Evolutionary conservation across 1,140 invertebrate genomes (phyloP).

Genomic region (Drosophila ananassae): DNA sequence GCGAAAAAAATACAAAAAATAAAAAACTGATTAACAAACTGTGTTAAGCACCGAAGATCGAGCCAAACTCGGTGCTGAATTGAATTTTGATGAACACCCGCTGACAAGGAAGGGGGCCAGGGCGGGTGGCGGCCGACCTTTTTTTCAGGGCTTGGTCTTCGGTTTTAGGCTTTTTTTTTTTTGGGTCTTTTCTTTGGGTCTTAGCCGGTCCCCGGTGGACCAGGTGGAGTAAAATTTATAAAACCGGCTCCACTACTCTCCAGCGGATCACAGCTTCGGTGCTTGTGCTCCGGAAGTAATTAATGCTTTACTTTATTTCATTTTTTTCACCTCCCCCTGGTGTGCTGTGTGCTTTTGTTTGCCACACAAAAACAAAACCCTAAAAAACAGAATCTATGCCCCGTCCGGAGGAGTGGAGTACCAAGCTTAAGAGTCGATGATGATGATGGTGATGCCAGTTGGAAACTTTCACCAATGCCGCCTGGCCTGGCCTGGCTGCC

Average conservation of each 20-base stretch:
- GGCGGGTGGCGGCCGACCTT: conserved; percentile 30
- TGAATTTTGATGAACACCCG: conserved; percentile 81
- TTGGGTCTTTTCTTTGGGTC: no score
- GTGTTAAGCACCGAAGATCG: conserved; percentile 56
- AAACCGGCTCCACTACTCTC: conserved; percentile 29
- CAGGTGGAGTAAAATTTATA: conserved; percentile 5
- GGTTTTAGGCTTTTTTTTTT: background rate
- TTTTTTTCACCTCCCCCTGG: conserved; percentile 41
- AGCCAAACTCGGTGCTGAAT: conserved; percentile 49
- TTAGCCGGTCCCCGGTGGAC: background rate
- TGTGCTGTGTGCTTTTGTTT: conserved; percentile 40
- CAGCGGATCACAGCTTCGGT: conserved; percentile 45
- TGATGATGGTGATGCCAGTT: conserved; percentile 6
- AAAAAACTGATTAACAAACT: conserved; percentile 43
- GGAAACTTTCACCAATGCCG: conserved; percentile 35
- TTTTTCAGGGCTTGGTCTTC: conserved; percentile 35
- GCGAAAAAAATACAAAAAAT: conserved; percentile 20
- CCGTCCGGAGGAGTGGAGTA: conserved; percentile 14
- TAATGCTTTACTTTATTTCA: conserved; percentile 70
- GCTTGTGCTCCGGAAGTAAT: conserved; percentile 75
- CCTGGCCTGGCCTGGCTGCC: background rate
- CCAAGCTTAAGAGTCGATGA: conserved; percentile 4
- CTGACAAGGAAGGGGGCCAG: conserved; percentile 19
- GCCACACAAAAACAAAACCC: conserved; percentile 49
- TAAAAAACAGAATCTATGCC: conserved; percentile 67